Evolutionary conservation across 92 coral and sea anemone species (phyloP).

Genomic region (Hydrozoanthus gracilis): DNA sequence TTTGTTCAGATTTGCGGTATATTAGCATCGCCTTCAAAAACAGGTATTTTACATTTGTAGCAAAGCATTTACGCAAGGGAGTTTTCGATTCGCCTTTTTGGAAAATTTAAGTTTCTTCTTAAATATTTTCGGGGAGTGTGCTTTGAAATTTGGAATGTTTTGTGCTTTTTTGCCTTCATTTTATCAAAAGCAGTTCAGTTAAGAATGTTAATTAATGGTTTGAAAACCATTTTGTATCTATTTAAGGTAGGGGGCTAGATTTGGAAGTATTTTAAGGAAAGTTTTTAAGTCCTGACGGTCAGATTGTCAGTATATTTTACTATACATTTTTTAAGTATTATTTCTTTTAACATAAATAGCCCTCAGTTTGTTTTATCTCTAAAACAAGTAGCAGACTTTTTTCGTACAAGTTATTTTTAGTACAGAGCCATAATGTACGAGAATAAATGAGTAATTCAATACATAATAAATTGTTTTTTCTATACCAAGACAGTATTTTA

Average conservation of each 20-base stretch:
- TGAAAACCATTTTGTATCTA: not conserved
- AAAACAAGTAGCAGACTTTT: no score
- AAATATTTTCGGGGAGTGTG: not conserved
- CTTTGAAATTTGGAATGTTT: not conserved
- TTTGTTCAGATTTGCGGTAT: not conserved
- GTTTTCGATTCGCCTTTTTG: not conserved
- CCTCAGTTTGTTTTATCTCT: no score
- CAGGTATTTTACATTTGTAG: not conserved
- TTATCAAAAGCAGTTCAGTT: not conserved
- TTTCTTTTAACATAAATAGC: not conserved
- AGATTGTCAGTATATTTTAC: not conserved
- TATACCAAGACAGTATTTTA: no score
- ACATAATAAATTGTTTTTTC: no score
- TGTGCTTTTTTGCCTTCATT: not conserved
- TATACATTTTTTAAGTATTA: not conserved
- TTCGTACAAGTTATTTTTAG: no score
- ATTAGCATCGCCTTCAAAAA: not conserved
- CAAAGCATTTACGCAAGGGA: not conserved
- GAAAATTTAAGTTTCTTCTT: not conserved
- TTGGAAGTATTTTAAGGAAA: not conserved
- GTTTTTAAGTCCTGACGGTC: not conserved
- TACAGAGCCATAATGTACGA: no score
- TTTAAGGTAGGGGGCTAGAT: not conserved
- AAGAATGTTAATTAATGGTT: not conserved
- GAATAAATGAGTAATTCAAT: no score